Conservation (phyloP, 2,888 invertebrate species). For the Idaea dimidiata region DNA sequence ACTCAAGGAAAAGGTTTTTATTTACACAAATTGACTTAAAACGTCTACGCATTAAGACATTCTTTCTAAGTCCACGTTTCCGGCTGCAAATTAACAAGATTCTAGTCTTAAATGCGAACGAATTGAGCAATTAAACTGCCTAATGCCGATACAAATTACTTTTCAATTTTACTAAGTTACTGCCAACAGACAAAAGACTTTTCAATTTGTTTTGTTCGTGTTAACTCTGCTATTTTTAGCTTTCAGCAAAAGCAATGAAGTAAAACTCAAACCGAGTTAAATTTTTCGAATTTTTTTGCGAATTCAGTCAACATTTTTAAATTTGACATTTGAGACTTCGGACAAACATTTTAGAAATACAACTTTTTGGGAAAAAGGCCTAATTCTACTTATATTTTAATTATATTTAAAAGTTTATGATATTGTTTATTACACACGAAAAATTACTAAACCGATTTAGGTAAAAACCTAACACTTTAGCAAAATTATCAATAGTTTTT, state of each 20-base stretch:
- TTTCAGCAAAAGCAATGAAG: too few relatives aligned
- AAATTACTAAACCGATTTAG: too few relatives aligned
- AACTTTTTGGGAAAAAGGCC: too few relatives aligned
- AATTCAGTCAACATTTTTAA: too few relatives aligned
- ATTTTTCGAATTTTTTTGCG: too few relatives aligned
- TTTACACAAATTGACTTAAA: not conserved
- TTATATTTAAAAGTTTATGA: not conserved
- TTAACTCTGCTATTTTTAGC: not conserved
- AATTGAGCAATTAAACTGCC: slow-evolving; percentile 18
- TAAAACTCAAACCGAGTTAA: too few relatives aligned
- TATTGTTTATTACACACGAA: not conserved
- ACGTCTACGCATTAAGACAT: not conserved
- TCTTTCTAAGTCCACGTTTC: not conserved
- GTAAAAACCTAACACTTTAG: too few relatives aligned
- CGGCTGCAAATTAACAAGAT: slow-evolving; percentile 8
- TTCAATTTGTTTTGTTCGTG: not conserved
- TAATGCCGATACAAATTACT: slow-evolving; percentile 12
- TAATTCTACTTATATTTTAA: too few relatives aligned
- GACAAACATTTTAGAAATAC: too few relatives aligned
- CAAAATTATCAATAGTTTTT: too few relatives aligned
- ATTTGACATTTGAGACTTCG: too few relatives aligned
- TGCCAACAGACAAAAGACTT: not conserved
- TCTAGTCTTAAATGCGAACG: slow-evolving; percentile 11
- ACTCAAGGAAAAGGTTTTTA: not conserved
- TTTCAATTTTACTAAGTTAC: slow-evolving; percentile 11